Evolutionary conservation across 92 coral and sea anemone genomes (phyloP), one percentile per base, ranked within the genome.

Genomic region (Actinostola sp.): DNA sequence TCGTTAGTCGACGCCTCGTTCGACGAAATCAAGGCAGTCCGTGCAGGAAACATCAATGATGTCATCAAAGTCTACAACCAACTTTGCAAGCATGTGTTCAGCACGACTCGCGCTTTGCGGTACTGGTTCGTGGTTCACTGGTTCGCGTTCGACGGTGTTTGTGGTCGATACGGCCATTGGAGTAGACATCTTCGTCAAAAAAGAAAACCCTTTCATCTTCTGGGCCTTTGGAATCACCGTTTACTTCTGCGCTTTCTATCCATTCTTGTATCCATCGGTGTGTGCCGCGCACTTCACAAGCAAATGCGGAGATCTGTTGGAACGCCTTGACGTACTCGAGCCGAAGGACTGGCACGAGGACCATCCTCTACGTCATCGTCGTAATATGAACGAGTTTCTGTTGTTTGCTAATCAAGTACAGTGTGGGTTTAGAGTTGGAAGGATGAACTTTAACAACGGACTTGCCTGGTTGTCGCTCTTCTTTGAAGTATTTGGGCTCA

Each of bases 121-220:
- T 62, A 3, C 68, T 62, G 68, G 68, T 62, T 62, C 24, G 21
- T 62, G 25, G 46, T 62, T 36, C 68, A 62, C 46, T 62, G 68
- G 68, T 15, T 35, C 68, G 15, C 68, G 43, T 62, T 62, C 19
- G 68, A 45, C 3, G n/a, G 36, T 42, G 14, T 62, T 62, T 19
- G 68, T 33, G 6, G 11, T 36, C 9, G 68, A 62, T 30, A 62
- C 46, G 2, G 68, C 46, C 21, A 30, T 62, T 62, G 45, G 68
- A 16, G 46, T 36, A 2, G 32, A 29, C 35, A 5, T 15, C 7
- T 62, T 62, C 20, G 17, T 20, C 1, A 33, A 36, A 29, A 9
- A 62, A 36, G 32, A 30, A 13, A 30, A 36, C 44, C 21, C 31
- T 6, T 62, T 29, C 24, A 21, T 16, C 21, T 35, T 35, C 32